A percentile compares a stretch with the other conserved stretches of the same genome.
Evolutionary conservation across 2,888 invertebrate genomes (phyloP).

Genomic region (Rapana venosa): DNA sequence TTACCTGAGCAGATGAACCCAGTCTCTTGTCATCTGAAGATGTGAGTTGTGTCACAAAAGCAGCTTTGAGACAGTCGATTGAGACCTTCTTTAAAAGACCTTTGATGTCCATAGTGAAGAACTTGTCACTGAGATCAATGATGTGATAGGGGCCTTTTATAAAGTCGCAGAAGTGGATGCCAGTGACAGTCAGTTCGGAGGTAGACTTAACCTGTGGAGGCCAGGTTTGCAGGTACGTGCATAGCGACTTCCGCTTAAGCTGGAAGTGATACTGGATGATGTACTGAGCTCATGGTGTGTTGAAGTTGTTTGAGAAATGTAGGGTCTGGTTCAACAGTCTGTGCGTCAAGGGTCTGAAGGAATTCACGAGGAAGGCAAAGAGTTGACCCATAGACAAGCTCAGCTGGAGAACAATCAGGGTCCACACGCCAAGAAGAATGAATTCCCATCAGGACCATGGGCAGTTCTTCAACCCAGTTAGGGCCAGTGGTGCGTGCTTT

Average conservation of each 20-base stretch:
- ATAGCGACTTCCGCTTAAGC: constrained; percentile 27
- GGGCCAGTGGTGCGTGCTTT: constrained; percentile 35
- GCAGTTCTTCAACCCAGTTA: constrained; percentile 36
- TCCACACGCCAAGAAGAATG: constrained; percentile 37
- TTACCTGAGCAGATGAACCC: too few species aligned
- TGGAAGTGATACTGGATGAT: constrained; percentile 24
- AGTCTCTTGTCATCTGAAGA: constrained; percentile 21
- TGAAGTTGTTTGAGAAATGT: constrained; percentile 39
- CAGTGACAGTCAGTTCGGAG: constrained; percentile 37
- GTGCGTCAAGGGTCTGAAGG: constrained; percentile 25
- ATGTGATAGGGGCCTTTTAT: constrained; percentile 36
- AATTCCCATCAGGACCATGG: constrained; percentile 40
- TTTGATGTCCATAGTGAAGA: constrained; percentile 35
- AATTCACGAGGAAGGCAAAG: constrained; percentile 43
- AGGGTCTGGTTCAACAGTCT: constrained; percentile 36
- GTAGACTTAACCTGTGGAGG: constrained; percentile 36
- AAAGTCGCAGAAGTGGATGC: constrained; percentile 38
- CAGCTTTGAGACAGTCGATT: constrained; percentile 40
- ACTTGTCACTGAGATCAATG: constrained; percentile 33
- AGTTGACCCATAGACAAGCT: constrained; percentile 41
- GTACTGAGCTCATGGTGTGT: constrained; percentile 35
- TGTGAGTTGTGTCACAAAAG: constrained; percentile 29
- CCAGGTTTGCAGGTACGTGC: constrained; percentile 34
- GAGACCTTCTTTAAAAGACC: constrained; percentile 37
- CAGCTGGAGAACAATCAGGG: constrained; percentile 43